Evolutionary conservation across 2,888 invertebrate genomes (phyloP).

Genomic region (Pyrocoelia pectoralis): DNA sequence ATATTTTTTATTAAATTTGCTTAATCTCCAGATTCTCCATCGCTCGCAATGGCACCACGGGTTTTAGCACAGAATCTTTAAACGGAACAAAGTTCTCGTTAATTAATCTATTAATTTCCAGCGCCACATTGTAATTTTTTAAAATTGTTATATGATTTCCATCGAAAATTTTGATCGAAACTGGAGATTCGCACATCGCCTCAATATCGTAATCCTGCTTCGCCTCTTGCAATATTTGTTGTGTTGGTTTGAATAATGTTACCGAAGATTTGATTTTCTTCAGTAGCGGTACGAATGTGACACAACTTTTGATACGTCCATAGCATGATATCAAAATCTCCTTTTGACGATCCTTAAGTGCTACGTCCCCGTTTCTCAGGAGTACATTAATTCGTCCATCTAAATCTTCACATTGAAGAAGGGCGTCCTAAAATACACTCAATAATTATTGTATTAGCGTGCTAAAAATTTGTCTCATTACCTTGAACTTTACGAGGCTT

Average conservation of each 20-base stretch:
- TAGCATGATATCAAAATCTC: constrained; percentile 60
- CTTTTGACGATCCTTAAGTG: constrained; percentile 43
- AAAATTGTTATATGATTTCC: constrained; percentile 77
- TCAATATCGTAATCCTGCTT: constrained; percentile 73
- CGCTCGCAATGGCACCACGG: too few relatives aligned
- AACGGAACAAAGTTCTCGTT: background rate
- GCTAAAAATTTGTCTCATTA: background rate
- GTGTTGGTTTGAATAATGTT: constrained; percentile 69
- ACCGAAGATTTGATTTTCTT: constrained; percentile 64
- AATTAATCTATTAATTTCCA: background rate
- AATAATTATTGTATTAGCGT: background rate
- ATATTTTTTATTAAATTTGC: too few relatives aligned
- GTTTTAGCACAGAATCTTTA: too few relatives aligned
- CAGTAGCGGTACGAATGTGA: constrained; percentile 59
- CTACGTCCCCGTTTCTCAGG: too few relatives aligned
- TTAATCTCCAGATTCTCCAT: too few relatives aligned
- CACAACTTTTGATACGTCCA: constrained; percentile 65
- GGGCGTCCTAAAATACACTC: background rate
- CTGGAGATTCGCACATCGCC: constrained; percentile 64
- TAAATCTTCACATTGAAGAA: background rate
- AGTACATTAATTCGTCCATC: too few relatives aligned
- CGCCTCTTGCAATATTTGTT: constrained; percentile 61
- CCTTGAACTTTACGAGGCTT: constrained; percentile 2
- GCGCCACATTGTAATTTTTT: constrained; percentile 52
- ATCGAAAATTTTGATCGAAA: constrained; percentile 70